Evolutionary conservation across 2,888 invertebrate species (phyloP).

Genomic region (Gibbula magus): DNA sequence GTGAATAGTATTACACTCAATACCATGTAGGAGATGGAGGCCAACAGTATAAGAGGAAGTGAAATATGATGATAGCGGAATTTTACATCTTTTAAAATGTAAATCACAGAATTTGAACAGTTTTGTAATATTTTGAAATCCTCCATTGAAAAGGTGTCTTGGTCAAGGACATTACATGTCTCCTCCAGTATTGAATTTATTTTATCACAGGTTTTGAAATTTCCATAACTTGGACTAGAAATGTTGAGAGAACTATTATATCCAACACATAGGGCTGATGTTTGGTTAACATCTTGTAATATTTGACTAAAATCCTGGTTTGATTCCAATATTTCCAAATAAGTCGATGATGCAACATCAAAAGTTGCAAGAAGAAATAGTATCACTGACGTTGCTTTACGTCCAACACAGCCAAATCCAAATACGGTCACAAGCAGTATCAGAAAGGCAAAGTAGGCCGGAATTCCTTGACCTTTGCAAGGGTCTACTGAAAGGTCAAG

Average conservation of each 20-base stretch:
- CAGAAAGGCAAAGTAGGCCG: constrained; percentile 28
- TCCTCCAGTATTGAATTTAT: background rate
- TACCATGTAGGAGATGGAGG: background rate
- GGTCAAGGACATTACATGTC: background rate
- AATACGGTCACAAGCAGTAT: constrained; percentile 23
- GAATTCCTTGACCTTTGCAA: constrained; percentile 26
- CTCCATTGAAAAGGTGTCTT: background rate
- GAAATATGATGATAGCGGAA: background rate
- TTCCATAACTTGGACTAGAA: background rate
- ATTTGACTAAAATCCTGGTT: constrained; percentile 14
- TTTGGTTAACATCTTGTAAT: background rate
- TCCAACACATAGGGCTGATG: background rate
- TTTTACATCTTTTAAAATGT: background rate
- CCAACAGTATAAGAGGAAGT: background rate
- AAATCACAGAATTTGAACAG: background rate
- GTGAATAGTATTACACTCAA: background rate
- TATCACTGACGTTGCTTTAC: constrained; percentile 22
- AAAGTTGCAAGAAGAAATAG: constrained; percentile 21
- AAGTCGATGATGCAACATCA: constrained; percentile 21
- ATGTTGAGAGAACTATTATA: background rate
- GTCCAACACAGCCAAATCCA: constrained; percentile 35
- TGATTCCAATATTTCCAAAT: background rate
- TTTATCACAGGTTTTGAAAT: background rate
- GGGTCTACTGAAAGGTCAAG: constrained; percentile 23
- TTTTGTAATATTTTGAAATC: background rate